Conservation (phyloP, 2,113 vertebrate species). For the Sinocyclocheilus grahami region DNA sequence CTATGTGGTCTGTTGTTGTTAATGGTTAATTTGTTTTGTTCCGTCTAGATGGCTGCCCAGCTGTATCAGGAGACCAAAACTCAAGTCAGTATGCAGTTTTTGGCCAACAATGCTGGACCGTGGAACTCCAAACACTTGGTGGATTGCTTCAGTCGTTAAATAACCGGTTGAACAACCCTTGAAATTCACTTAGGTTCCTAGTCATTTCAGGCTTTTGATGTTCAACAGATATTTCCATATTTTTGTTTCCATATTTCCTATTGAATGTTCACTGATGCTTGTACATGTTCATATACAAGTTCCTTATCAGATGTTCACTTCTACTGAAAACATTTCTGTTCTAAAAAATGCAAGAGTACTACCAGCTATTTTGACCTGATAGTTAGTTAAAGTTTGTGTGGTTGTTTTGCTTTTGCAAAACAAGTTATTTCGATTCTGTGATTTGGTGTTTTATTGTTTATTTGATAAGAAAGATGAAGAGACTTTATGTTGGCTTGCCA, state of each 20-base stretch:
- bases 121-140: slow-evolving; percentile 66
- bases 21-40: neutral
- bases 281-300: too few relatives aligned
- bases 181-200: neutral
- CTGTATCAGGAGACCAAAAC: slow-evolving; percentile 61
- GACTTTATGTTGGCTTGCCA: neutral
- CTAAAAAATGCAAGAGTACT: neutral
- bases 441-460: slow-evolving; percentile 4
- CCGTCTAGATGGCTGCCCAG: slow-evolving; percentile 56
- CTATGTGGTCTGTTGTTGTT: neutral
- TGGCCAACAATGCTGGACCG: slow-evolving; percentile 61
- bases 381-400: neutral
- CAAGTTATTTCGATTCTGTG: neutral
- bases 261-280: neutral
- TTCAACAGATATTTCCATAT: neutral
- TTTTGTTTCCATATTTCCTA: neutral
- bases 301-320: neutral
- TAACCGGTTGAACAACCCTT: neutral
- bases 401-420: neutral
- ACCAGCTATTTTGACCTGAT: neutral
- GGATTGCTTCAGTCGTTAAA: slow-evolving; percentile 60
- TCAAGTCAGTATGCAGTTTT: slow-evolving; percentile 57
- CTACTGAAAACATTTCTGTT: neutral
- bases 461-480: neutral
- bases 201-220: neutral